Evolutionary conservation across 2,888 invertebrate species (phyloP).

Genomic region (Athalia circularis): DNA sequence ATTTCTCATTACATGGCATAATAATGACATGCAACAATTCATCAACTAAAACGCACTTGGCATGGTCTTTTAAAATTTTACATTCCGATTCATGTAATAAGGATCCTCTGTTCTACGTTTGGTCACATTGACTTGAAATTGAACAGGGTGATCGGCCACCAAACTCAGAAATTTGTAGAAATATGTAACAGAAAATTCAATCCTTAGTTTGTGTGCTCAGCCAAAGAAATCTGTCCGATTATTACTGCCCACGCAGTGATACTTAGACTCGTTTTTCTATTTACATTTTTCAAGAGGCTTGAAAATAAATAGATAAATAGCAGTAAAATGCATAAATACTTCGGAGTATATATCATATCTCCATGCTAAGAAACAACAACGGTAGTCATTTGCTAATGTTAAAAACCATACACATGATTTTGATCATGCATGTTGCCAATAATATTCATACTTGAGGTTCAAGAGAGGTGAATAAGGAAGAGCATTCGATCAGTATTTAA

Average conservation of each 20-base stretch:
- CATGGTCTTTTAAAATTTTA: too few relatives aligned
- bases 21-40: neutral
- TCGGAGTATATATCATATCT: neutral
- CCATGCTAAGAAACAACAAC: neutral
- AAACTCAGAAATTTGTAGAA: too few relatives aligned
- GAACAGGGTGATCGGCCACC: too few relatives aligned
- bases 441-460: neutral
- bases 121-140: neutral
- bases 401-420: neutral
- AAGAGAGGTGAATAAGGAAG: neutral
- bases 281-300: too few relatives aligned
- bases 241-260: too few relatives aligned
- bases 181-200: too few relatives aligned
- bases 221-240: too few relatives aligned
- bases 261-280: too few relatives aligned
- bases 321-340: neutral
- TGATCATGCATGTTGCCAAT: neutral
- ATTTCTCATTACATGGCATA: neutral
- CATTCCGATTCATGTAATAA: too few relatives aligned
- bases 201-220: too few relatives aligned
- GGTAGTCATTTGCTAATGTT: neutral
- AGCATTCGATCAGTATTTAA: neutral
- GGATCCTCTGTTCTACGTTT: neutral
- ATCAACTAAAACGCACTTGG: neutral
- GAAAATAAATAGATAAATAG: neutral